These are phyloP conservation scores for Fragum sueziense DNA, from an alignment of 2,888 invertebrate species.

Conservation along the genomic window DNA sequence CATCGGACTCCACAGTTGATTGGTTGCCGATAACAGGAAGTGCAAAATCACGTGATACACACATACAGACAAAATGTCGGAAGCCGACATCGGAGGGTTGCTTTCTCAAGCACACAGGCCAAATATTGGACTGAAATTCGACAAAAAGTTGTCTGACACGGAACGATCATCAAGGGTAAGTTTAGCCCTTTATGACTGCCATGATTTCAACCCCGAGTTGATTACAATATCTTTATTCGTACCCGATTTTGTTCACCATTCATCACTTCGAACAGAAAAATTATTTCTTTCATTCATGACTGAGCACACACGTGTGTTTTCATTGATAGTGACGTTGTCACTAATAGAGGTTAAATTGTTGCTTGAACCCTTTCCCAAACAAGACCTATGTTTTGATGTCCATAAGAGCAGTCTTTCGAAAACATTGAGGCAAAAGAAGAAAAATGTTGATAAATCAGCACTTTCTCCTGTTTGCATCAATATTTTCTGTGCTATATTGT, in stretches of 20 bases:
- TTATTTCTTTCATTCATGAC: too few relatives aligned
- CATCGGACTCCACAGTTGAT: not conserved
- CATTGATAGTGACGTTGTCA: too few relatives aligned
- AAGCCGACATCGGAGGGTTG: constrained; percentile 66
- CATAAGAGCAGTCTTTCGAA: too few relatives aligned
- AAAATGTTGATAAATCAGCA: too few relatives aligned
- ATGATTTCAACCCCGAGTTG: not conserved
- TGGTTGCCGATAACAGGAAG: constrained; percentile 73
- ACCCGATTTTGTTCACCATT: not conserved
- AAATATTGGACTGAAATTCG: constrained; percentile 69
- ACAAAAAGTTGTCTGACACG: constrained; percentile 73
- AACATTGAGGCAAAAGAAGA: too few relatives aligned
- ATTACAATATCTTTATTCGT: not conserved
- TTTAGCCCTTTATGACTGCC: constrained; percentile 14
- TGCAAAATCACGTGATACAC: constrained; percentile 77
- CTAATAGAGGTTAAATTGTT: too few relatives aligned
- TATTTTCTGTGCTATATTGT: too few relatives aligned
- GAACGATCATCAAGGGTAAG: constrained; percentile 73
- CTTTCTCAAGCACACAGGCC: constrained; percentile 67
- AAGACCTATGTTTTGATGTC: too few relatives aligned
- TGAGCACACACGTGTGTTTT: too few relatives aligned
- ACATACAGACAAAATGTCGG: constrained; percentile 75
- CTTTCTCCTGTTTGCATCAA: too few relatives aligned
- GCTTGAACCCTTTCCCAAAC: too few relatives aligned
- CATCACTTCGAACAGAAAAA: too few relatives aligned